phyloP scores from a whole-genome alignment of 2,888 invertebrate genomes.

The Buathra laborator region DNA sequence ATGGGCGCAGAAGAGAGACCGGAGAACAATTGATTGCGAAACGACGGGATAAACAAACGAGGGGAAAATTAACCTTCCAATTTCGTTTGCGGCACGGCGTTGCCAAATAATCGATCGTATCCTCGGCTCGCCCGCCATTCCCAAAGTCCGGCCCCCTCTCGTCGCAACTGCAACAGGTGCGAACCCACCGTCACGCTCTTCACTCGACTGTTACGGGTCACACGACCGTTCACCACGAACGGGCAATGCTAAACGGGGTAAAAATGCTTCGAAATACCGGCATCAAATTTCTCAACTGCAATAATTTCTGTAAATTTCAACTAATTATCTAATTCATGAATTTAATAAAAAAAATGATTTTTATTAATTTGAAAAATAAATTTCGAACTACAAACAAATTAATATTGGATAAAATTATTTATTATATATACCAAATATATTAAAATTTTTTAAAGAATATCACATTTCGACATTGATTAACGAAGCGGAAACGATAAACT shows the following conservation, averaged over 20 bases:
- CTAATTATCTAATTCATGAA: no score
- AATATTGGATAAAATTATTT: no score
- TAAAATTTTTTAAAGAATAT: not conserved
- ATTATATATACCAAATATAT: no score
- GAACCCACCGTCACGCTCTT: slow-evolving; percentile 49
- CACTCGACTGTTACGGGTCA: slow-evolving; percentile 40
- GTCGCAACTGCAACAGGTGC: slow-evolving; percentile 64
- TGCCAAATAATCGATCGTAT: slow-evolving; percentile 82
- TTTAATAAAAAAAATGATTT: no score
- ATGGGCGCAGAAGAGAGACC: not conserved
- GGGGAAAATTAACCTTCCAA: slow-evolving; percentile 81
- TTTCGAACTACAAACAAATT: no score
- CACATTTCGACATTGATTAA: not conserved
- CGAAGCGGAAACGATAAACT: not conserved
- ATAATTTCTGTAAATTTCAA: no score
- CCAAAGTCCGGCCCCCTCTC: slow-evolving; percentile 18
- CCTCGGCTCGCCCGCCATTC: slow-evolving; percentile 22
- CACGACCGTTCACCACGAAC: not conserved
- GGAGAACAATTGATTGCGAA: slow-evolving; percentile 57
- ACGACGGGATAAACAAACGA: slow-evolving; percentile 79
- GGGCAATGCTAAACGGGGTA: not conserved
- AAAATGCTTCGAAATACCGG: not conserved
- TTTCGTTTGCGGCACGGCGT: slow-evolving; percentile 80
- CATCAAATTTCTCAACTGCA: no score
- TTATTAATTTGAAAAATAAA: no score